These are phyloP conservation scores for Eremobia ochroleuca DNA, from an alignment of 2,888 invertebrate species.

Conservation along the genomic window DNA sequence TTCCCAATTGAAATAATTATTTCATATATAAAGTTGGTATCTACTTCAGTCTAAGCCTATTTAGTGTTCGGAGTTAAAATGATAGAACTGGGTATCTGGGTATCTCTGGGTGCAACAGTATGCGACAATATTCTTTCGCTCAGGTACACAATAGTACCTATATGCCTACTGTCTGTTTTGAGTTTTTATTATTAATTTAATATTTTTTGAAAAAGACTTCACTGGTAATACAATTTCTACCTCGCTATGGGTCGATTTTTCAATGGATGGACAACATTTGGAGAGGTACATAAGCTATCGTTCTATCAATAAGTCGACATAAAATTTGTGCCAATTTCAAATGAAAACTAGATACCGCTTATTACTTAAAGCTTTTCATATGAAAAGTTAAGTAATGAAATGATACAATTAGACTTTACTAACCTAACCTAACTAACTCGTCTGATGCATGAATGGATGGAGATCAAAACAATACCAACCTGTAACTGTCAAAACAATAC, in stretches of 20 bases:
- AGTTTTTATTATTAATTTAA: background rate
- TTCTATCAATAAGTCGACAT: background rate
- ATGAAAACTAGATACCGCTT: background rate
- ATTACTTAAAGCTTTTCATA: background rate
- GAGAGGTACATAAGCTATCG: slow-evolving; percentile 1
- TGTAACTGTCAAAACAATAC: too few species aligned
- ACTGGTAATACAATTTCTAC: background rate
- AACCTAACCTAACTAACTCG: background rate
- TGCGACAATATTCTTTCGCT: background rate
- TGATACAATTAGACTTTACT: background rate
- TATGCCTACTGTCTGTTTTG: background rate
- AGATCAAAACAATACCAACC: background rate
- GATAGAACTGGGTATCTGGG: background rate
- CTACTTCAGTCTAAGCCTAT: too few species aligned
- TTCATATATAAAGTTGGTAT: background rate
- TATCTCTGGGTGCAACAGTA: too few species aligned
- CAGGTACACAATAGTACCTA: background rate
- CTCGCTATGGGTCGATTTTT: background rate
- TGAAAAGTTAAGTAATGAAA: background rate
- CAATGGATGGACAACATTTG: background rate
- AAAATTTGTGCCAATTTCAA: background rate
- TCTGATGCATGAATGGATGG: background rate
- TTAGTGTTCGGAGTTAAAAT: background rate
- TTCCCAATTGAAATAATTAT: background rate
- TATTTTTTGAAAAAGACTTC: background rate